phyloP scores from a whole-genome alignment of 2,888 invertebrate genomes.

The Drosophila merina region DNA sequence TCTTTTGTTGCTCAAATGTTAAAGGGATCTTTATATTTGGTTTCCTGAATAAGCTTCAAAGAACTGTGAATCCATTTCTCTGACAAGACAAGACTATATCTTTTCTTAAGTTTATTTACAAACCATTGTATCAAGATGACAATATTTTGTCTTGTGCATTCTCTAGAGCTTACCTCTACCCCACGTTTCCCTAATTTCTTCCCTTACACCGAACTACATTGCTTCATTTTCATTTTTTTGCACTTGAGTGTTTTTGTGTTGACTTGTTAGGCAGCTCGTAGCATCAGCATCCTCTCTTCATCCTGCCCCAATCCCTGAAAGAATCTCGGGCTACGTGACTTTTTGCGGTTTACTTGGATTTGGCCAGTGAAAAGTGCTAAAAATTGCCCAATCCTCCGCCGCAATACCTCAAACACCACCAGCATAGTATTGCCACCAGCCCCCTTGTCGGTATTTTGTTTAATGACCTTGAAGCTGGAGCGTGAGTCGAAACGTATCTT shows the following conservation, averaged over 20 bases:
- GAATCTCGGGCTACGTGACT: constrained; percentile 76
- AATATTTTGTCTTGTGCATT: constrained; percentile 17
- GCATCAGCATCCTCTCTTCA: constrained; percentile 31
- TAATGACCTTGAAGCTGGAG: constrained; percentile 53
- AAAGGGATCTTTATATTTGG: no score
- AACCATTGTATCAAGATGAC: not conserved
- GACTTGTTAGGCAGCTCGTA: constrained; percentile 63
- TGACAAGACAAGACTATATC: not conserved
- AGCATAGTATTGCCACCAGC: not conserved
- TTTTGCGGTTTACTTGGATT: constrained; percentile 82
- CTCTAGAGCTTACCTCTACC: not conserved
- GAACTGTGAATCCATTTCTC: no score
- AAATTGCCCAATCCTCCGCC: constrained; percentile 53
- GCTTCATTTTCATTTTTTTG: constrained; percentile 55
- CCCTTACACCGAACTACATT: constrained; percentile 27
- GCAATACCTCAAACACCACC: not conserved
- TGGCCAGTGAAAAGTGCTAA: constrained; percentile 71
- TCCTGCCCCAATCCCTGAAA: constrained; percentile 33
- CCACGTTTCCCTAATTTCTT: not conserved
- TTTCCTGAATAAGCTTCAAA: no score
- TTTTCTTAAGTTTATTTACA: not conserved
- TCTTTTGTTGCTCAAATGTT: no score
- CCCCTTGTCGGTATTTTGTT: constrained; percentile 34
- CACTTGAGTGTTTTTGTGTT: constrained; percentile 70
- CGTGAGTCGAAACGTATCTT: constrained; percentile 56